Evolutionary conservation across 2,888 invertebrate species (phyloP).

Genomic region (Spilarctia lutea): DNA sequence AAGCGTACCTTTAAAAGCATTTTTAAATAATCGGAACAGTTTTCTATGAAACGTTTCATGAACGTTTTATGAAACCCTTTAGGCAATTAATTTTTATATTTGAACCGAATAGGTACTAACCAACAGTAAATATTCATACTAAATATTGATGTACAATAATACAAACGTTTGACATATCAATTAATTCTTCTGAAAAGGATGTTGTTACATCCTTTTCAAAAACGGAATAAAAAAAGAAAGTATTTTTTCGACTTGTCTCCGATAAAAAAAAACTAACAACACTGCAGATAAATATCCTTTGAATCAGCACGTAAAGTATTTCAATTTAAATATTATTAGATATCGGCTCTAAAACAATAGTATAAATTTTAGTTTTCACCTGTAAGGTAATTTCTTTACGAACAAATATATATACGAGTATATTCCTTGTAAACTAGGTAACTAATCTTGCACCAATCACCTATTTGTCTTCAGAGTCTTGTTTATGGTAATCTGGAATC

Average conservation of each 20-base stretch:
- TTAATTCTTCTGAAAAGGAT: neutral
- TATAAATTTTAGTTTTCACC: neutral
- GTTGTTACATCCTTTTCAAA: too few relatives aligned
- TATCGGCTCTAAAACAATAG: neutral
- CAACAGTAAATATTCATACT: neutral
- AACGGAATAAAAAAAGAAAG: neutral
- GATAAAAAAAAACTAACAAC: neutral
- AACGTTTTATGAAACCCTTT: neutral
- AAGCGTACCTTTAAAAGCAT: neutral
- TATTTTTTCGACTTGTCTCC: neutral
- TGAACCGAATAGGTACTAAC: neutral
- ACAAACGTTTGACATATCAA: neutral
- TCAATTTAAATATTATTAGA: neutral
- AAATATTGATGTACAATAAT: neutral
- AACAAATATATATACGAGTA: neutral
- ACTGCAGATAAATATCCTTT: neutral
- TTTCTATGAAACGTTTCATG: too few relatives aligned
- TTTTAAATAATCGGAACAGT: neutral
- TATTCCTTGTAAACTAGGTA: constrained; percentile 15
- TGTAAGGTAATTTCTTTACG: neutral
- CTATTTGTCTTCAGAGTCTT: constrained; percentile 20
- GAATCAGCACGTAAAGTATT: neutral
- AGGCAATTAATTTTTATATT: neutral
- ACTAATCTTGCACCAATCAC: constrained; percentile 18
- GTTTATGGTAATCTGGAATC: constrained; percentile 19